Conservation (phyloP, 1,140 invertebrate species). For the Laupala kohalensis region DNA sequence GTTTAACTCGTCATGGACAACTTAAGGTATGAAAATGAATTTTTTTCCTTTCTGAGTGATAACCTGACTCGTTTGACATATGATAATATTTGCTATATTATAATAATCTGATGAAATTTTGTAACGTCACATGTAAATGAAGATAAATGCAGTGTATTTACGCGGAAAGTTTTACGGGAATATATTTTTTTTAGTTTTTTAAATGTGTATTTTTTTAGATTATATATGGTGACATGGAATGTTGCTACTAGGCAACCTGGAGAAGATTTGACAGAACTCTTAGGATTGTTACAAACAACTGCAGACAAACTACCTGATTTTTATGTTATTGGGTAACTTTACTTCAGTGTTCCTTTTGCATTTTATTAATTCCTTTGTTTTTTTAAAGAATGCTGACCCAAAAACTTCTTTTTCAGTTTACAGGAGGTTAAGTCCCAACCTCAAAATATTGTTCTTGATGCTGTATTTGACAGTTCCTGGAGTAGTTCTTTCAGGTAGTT, state of each 20-base stretch:
- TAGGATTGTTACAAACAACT: slow-evolving; percentile 47
- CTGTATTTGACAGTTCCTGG: slow-evolving; percentile 75
- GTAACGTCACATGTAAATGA: background rate
- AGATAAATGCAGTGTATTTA: background rate
- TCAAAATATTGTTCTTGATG: slow-evolving; percentile 66
- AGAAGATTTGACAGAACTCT: slow-evolving; percentile 48
- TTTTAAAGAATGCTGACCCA: slow-evolving; percentile 5
- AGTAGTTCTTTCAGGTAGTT: slow-evolving; percentile 49
- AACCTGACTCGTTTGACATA: background rate
- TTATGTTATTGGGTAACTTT: slow-evolving; percentile 58
- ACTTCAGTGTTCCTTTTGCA: background rate
- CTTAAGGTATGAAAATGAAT: background rate
- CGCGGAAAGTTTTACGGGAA: background rate
- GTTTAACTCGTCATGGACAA: background rate
- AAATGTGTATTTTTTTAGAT: slow-evolving; percentile 29
- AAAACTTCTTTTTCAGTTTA: slow-evolving; percentile 39
- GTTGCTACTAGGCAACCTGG: slow-evolving; percentile 61
- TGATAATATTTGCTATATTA: background rate
- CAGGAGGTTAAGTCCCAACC: slow-evolving; percentile 84
- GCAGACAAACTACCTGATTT: slow-evolving; percentile 58
- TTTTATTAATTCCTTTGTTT: background rate
- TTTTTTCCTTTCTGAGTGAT: too few species aligned
- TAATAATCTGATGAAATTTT: background rate
- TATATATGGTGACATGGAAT: slow-evolving; percentile 74
- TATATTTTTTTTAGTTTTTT: background rate